Base-by-base conservation (phyloP, 1,140 invertebrate species). In the Sycobia sp. region DNA sequence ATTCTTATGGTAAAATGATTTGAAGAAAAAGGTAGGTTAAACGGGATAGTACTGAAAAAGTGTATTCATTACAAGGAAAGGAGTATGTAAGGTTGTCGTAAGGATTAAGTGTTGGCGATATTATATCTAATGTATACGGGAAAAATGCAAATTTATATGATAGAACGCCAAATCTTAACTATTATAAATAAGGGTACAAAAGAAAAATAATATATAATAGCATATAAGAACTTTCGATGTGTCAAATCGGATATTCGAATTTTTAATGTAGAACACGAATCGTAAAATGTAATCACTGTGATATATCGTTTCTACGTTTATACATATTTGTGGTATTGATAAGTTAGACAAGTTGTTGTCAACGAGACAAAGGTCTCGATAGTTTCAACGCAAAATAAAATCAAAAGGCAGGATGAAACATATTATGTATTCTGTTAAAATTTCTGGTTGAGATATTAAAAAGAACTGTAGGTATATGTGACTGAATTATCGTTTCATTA, bases 161-260 rank as follows among this genome's bases (percentile, higher is more conserved):
- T 55, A 49, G 60, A 56, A 62, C n/a, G 60, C 60, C 60, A 62
- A 62, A 62, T 62, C n/a, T n/a, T n/a, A n/a, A n/a, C n/a, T n/a
- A 14, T 38, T 34, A 55, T 10, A 27, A 62, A 22, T 32, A 14
- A 56, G 41, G 29, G 60, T 62, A 62, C 60, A 62, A 62, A 56
- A 61, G n/a, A 49, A 51, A 29, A 39, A 18, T 62, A 29, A 32
- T 13, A 63, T 44, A 29, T 7, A 7, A 46, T 57, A 46, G 43
- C 43, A 46, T n/a, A 34, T 62, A 62, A 18, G 23, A 29, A 60
- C 20, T 29, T 47, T 62, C 20, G 32, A 55, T 38, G 60, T 62
- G 60, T 62, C 60, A 56, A 56, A 63, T 50, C 34, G 25, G 46
- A 57, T 50, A 22, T 32, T 56, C 34, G 23, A 41, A 49, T 29